These are phyloP conservation scores for Calephelis perditalis DNA, from an alignment of 2,888 invertebrate species.

Conservation along the genomic window DNA sequence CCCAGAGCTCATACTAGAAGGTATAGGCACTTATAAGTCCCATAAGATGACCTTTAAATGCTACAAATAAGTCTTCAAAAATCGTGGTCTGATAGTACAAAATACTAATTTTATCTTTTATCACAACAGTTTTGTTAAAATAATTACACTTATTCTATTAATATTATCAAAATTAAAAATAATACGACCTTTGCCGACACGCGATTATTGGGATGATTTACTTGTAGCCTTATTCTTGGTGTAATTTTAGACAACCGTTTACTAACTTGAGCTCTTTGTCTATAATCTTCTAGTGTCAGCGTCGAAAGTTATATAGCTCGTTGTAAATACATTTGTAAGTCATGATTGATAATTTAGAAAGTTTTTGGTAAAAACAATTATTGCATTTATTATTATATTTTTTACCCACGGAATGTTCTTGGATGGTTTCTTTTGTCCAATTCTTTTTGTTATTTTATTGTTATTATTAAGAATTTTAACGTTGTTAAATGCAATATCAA, in stretches of 20 bases:
- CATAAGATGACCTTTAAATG: too few species aligned
- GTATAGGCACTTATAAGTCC: too few species aligned
- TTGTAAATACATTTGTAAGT: slow-evolving; percentile 74
- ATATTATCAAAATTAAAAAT: too few species aligned
- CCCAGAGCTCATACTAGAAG: slow-evolving; percentile 32
- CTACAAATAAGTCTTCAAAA: too few species aligned
- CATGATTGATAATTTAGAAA: slow-evolving; percentile 52
- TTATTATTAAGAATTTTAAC: slow-evolving; percentile 76
- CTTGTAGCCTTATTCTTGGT: background rate
- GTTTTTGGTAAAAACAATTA: slow-evolving; percentile 56
- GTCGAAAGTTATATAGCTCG: slow-evolving; percentile 37
- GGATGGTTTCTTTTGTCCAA: slow-evolving; percentile 67
- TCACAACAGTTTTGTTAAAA: too few species aligned
- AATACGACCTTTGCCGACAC: too few species aligned
- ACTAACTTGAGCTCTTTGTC: too few species aligned
- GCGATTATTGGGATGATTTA: background rate
- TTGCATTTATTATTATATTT: slow-evolving; percentile 65
- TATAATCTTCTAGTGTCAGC: slow-evolving; percentile 8
- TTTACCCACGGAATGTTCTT: slow-evolving; percentile 64
- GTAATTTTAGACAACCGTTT: too few species aligned
- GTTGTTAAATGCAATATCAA: slow-evolving; percentile 68
- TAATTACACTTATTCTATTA: too few species aligned
- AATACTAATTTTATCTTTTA: too few species aligned
- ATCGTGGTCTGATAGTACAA: too few species aligned
- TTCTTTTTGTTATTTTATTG: slow-evolving; percentile 74